These are phyloP conservation scores for Zoanthus solanderi DNA, from an alignment of 92 coral and sea anemone genomes.

Conservation along the genomic window DNA sequence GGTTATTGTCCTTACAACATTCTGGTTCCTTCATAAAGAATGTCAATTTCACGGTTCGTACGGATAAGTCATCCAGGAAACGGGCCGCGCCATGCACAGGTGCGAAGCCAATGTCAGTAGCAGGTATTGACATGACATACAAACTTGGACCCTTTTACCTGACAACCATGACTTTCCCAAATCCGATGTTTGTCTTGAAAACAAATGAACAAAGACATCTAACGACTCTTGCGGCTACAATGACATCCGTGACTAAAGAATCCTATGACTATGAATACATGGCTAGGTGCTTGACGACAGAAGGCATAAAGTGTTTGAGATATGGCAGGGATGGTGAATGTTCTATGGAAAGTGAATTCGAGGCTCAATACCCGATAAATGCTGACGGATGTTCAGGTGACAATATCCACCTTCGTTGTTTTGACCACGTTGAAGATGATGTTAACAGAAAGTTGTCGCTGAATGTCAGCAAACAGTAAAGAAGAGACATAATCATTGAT, in stretches of 20 bases:
- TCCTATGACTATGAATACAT: conserved; percentile 23
- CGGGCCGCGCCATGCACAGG: conserved; percentile 17
- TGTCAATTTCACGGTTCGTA: background rate
- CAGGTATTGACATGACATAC: conserved; percentile 37
- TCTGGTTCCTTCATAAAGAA: conserved; percentile 7
- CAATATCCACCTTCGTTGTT: conserved; percentile 35
- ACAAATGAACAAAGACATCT: conserved; percentile 5
- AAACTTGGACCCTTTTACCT: conserved; percentile 43
- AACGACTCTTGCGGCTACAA: conserved; percentile 35
- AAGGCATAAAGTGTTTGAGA: background rate
- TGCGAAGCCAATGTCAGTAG: background rate
- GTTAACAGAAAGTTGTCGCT: conserved; percentile 16
- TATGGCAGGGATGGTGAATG: conserved; percentile 42
- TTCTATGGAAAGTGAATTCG: conserved; percentile 34
- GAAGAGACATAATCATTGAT: background rate
- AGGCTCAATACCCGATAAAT: conserved; percentile 12
- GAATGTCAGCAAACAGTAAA: background rate
- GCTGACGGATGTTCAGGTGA: background rate
- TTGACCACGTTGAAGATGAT: conserved; percentile 22
- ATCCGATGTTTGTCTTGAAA: conserved; percentile 21
- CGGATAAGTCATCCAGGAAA: too few relatives aligned
- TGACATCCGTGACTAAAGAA: conserved; percentile 33
- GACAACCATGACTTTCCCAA: conserved; percentile 37
- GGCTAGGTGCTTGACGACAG: conserved; percentile 13
- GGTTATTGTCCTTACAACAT: conserved; percentile 12